These are phyloP conservation scores for Mus musculus DNA, from an alignment of 2,113 vertebrate genomes.

Conservation along the genomic window DNA sequence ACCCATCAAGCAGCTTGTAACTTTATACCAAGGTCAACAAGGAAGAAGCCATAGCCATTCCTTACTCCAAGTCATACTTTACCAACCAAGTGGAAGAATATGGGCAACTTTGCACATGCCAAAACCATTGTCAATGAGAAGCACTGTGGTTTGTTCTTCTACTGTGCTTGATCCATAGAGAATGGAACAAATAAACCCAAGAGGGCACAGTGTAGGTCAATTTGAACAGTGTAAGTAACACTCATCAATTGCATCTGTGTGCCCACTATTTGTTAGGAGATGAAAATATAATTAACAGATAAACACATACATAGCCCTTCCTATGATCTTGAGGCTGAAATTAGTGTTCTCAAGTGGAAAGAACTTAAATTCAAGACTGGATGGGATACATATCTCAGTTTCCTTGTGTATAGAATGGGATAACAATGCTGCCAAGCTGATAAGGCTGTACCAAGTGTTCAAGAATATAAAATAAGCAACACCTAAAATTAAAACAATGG, in stretches of 20 bases:
- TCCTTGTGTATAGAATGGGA: neutral
- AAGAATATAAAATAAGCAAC: neutral
- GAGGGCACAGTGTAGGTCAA: neutral
- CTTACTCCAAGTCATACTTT: constrained; percentile 88
- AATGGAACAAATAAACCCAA: neutral
- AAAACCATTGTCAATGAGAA: constrained; percentile 89
- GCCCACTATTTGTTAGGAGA: neutral
- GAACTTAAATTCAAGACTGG: neutral
- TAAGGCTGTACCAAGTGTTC: constrained; percentile 7
- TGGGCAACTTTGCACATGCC: constrained; percentile 89
- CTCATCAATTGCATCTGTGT: neutral
- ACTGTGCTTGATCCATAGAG: constrained; percentile 54
- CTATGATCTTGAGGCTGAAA: constrained; percentile 15
- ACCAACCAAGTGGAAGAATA: constrained; percentile 86
- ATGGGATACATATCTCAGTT: neutral
- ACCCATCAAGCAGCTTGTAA: constrained; percentile 87
- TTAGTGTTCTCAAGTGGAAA: constrained; percentile 7
- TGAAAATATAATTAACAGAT: constrained; percentile 38
- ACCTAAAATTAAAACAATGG: neutral
- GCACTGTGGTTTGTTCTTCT: constrained; percentile 89
- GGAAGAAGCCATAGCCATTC: constrained; percentile 87
- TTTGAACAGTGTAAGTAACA: neutral
- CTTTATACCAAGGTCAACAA: constrained; percentile 89
- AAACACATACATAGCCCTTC: neutral
- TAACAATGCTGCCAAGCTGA: neutral